Percentiles rank a stretch among this genome's conserved stretches.
phyloP scores from a whole-genome alignment of 2,797 vertebrate genomes.

The Helicolenus hilgendorfi region DNA sequence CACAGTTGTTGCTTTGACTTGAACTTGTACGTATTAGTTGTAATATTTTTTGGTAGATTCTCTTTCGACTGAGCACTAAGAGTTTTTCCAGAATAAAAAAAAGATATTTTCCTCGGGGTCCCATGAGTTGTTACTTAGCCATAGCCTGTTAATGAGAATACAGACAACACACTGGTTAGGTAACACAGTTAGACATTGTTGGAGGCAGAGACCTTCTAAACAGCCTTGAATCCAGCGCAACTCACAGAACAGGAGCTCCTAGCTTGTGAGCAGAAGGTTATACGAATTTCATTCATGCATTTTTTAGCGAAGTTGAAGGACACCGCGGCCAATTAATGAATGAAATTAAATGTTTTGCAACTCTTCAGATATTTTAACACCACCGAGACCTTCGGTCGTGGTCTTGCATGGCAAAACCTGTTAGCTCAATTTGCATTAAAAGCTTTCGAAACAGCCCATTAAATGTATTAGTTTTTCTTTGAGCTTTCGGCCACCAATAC shows the following conservation, averaged over 20 bases:
- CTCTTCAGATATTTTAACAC: neutral
- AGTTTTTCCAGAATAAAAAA: slow-evolving; percentile 5
- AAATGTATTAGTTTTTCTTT: neutral
- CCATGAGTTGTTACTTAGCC: slow-evolving; percentile 37
- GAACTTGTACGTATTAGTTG: slow-evolving; percentile 33
- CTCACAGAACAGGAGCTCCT: neutral
- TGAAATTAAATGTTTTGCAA: slow-evolving; percentile 45
- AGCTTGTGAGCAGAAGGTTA: neutral
- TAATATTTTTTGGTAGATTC: slow-evolving; percentile 30
- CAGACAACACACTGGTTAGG: slow-evolving; percentile 10
- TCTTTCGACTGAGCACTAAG: slow-evolving; percentile 21
- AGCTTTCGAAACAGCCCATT: neutral
- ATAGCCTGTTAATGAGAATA: slow-evolving; percentile 56
- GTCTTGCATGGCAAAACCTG: neutral
- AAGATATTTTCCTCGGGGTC: slow-evolving; percentile 16
- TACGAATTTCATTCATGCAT: slow-evolving; percentile 10
- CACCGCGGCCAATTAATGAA: slow-evolving; percentile 27
- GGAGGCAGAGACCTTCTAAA: slow-evolving; percentile 12
- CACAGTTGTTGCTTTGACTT: slow-evolving; percentile 39
- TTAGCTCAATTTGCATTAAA: slow-evolving; percentile 17
- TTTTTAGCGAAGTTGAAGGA: slow-evolving; percentile 38
- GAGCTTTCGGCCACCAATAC: neutral
- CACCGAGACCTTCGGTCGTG: slow-evolving; percentile 9
- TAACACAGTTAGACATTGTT: slow-evolving; percentile 4
- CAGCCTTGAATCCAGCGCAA: neutral